Evolutionary conservation across 2,797 vertebrate genomes (phyloP), one percentile per base, ranked within the genome.

Genomic region (Picus viridis): DNA sequence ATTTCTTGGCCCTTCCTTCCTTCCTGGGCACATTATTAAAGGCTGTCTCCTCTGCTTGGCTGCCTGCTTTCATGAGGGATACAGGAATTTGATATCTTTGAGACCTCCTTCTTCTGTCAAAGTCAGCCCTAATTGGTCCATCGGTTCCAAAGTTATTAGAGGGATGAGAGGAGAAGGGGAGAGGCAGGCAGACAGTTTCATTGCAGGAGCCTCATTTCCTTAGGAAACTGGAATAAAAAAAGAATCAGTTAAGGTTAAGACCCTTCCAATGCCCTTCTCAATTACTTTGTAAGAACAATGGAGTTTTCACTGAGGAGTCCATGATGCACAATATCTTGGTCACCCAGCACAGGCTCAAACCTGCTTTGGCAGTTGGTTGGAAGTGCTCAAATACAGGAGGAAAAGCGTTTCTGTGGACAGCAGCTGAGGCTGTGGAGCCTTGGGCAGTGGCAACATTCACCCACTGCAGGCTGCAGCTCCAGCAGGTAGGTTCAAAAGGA

Each of bases 21-120:
- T 47, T 34, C 39, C 79, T 22, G 59, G 70, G 49, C 27, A 6
- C 0, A 0, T 91, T 81, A 96, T 86, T 81, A 93, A 92, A 91
- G 70, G 59, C 72, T 74, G 88, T 92, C 93, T 95, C 90, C 88
- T 92, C 84, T 92, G 93, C 89, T 93, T 89, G 93, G 90, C 90
- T 95, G 93, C 90, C 89, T 92, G 85, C 89, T 93, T 90, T 94
- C 57, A 83, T 87, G 87, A 89, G 76, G 63, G 75, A 20, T 9
- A 5, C 39, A 78, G 94, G 76, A 95, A 95, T 81, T 6, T 57
- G 93, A 93, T 92, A 94, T n/a, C 92, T 95, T 12, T 65, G 87
- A 89, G 89, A 43, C 91, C 68, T 92, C 73, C 79, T 86, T 78
- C 67, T 61, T 41, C 85, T 63, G 53, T 43, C 93, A 24, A 54